Base-by-base conservation (phyloP, 2,113 vertebrate species). In the Corythornis cristatus region DNA sequence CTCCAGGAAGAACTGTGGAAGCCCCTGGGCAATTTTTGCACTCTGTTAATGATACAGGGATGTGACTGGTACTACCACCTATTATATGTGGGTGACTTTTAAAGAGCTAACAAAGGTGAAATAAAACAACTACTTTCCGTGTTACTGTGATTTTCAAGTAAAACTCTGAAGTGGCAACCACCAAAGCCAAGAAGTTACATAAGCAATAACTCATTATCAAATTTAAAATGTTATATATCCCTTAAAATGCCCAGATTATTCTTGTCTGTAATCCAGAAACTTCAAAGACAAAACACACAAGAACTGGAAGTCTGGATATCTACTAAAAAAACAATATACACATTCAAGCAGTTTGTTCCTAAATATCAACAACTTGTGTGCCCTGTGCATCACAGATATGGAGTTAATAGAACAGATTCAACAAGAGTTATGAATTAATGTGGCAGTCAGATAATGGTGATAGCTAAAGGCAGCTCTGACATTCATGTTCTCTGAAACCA, bases 211-310 rank as follows among this genome's bases (percentile, higher is more conserved):
- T 53, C 50, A 53, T 85, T 94, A 95, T 91, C 57, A 74, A 86
- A 93, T 78, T 37, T 48, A 92, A 92, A 96, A 96, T 46, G 64
- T 56, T 67, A 62, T 14, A 7, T 57, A 74, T 11, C 50, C 60
- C 42, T 88, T 35, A 84, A 93, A 85, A 94, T 81, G 57, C 66
- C 81, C 74, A 89, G 40, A 92, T 83, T 88, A 85, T 88, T 94
- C 60, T 95, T 94, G 91, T 88, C 88, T 72, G 46, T 67, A 85
- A 88, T 93, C 90, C 88, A 95, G 83, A 89, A 89, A 94, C 92
- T 95, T 95, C 83, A 96, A 93, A 95, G 94, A 84, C 57, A 83
- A 94, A 93, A 62, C 45, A 93, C 58, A 92, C 50, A 96, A 93
- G 90, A 57, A 89, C 78, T 88, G 94, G 91, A 95, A 90, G 77